These are phyloP conservation scores for Drosophila tripunctata DNA, from an alignment of 2,888 invertebrate genomes.

Conservation along the genomic window DNA sequence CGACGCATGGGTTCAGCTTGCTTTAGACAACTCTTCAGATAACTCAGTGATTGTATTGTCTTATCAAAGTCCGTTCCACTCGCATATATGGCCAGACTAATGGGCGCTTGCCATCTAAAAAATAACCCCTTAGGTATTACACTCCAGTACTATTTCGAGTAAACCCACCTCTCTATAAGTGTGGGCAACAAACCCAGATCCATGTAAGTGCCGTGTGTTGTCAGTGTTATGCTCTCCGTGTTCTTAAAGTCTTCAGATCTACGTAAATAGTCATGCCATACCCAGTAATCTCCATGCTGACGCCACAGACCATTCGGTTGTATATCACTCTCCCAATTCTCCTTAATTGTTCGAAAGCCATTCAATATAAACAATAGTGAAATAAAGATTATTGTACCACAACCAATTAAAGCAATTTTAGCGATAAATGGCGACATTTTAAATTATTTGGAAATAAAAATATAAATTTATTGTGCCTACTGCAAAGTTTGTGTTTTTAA, in stretches of 20 bases:
- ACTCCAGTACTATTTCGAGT: background rate
- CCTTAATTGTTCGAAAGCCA: background rate
- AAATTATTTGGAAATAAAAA: background rate
- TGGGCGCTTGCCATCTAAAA: conserved; percentile 49
- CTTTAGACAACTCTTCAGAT: conserved; percentile 17
- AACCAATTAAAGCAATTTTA: conserved; percentile 11
- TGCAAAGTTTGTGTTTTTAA: background rate
- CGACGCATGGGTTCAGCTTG: conserved; percentile 58
- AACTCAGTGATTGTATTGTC: conserved; percentile 19
- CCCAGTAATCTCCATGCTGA: conserved; percentile 45
- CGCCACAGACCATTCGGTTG: conserved; percentile 19
- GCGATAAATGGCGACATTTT: conserved; percentile 31
- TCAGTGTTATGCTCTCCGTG: conserved; percentile 43
- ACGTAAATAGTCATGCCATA: conserved; percentile 46
- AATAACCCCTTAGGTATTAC: background rate
- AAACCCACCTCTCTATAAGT: conserved; percentile 80
- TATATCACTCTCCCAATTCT: background rate
- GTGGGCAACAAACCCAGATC: conserved; percentile 34
- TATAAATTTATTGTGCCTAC: background rate
- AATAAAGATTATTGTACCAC: background rate
- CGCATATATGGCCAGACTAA: conserved; percentile 41
- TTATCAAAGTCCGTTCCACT: conserved; percentile 30
- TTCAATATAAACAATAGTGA: background rate
- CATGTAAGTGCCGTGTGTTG: conserved; percentile 82
- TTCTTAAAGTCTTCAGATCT: conserved; percentile 5